Percentiles rank a stretch among this genome's conserved stretches.
Evolutionary conservation across 2,888 invertebrate species (phyloP).

Genomic region (Eubasilissa splendida): DNA sequence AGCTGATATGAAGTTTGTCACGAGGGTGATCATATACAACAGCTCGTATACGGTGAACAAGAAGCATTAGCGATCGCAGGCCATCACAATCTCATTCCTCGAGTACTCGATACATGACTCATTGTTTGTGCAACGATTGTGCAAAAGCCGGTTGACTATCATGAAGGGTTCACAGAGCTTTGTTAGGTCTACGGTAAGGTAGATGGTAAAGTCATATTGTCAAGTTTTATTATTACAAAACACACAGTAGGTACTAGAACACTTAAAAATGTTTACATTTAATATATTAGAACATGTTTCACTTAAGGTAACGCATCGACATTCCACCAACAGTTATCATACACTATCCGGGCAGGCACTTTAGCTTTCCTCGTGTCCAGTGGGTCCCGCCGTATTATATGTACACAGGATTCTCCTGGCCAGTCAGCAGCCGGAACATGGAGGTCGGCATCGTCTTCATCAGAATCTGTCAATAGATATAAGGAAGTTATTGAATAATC

Average conservation of each 20-base stretch:
- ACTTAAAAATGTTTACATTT: slow-evolving; percentile 50
- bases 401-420: slow-evolving; percentile 99
- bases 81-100: background rate
- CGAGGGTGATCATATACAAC: slow-evolving; percentile 15
- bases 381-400: slow-evolving; percentile 76
- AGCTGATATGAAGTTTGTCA: slow-evolving; percentile 49
- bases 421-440: slow-evolving; percentile 98
- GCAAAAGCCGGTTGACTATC: too few species aligned
- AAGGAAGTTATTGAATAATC: too few species aligned
- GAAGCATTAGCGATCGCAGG: slow-evolving; percentile 51
- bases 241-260: slow-evolving; percentile 51
- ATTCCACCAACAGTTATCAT: slow-evolving; percentile 25
- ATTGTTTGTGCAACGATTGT: too few species aligned
- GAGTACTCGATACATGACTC: too few species aligned
- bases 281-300: slow-evolving; percentile 7
- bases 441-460: slow-evolving; percentile 99
- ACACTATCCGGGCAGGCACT: slow-evolving; percentile 74
- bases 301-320: background rate
- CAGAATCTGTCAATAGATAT: slow-evolving; percentile 83
- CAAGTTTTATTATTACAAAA: slow-evolving; percentile 53
- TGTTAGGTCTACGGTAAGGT: background rate
- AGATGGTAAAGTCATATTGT: slow-evolving; percentile 50
- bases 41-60: slow-evolving; percentile 48
- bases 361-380: slow-evolving; percentile 63
- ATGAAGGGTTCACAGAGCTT: too few species aligned